Conservation (phyloP, 2,113 vertebrate species). For the Oncorhynchus mykiss region DNA sequence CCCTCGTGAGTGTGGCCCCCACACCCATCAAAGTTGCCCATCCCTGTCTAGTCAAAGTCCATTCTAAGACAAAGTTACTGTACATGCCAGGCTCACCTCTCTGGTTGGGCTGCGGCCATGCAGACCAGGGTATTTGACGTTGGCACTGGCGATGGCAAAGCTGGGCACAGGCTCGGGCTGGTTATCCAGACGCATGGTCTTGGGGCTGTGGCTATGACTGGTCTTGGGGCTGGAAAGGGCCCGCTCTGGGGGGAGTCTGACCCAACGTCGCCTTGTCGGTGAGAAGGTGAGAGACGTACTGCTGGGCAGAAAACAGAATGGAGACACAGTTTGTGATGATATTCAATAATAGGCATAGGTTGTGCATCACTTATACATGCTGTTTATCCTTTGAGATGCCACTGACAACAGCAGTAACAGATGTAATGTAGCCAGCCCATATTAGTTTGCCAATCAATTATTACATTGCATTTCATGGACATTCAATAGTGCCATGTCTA, state of each 20-base stretch:
- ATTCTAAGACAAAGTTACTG: neutral
- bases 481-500: neutral
- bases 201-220: constrained; percentile 21
- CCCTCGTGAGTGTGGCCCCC: too few relatives aligned
- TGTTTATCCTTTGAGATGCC: too few relatives aligned
- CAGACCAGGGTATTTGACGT: constrained; percentile 40
- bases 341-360: neutral
- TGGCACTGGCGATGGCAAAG: constrained; percentile 31
- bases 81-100: constrained; percentile 26
- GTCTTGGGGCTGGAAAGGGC: neutral
- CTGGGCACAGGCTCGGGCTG: constrained; percentile 22
- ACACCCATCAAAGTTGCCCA: too few relatives aligned
- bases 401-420: too few relatives aligned
- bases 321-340: neutral
- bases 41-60: neutral
- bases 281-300: constrained; percentile 10
- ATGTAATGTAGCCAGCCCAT: too few relatives aligned
- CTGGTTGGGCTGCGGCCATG: constrained; percentile 8
- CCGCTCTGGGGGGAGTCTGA: constrained; percentile 21
- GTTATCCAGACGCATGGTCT: constrained; percentile 11
- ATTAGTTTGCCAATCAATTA: neutral
- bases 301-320: neutral
- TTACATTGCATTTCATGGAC: neutral
- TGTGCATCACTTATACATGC: too few relatives aligned
- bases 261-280: constrained; percentile 17